A percentile compares a stretch with the other conserved stretches of the same genome.
These are phyloP conservation scores for Cnemophilus loriae DNA, from an alignment of 2,113 vertebrate genomes.

Conservation along the genomic window DNA sequence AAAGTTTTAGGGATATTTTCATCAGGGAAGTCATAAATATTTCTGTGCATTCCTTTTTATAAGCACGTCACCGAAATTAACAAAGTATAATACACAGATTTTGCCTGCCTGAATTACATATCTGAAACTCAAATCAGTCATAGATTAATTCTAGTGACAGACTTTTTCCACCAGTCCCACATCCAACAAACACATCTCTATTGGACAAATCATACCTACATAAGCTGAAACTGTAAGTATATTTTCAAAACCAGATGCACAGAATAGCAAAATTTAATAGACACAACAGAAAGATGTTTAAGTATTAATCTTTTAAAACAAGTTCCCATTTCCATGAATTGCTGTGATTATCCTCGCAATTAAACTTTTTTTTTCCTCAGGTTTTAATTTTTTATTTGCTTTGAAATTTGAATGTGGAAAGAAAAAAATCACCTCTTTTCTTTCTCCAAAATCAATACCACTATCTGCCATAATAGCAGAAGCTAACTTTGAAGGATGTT, in stretches of 20 bases:
- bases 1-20: background rate
- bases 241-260: background rate
- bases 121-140: background rate
- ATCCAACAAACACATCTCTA: background rate
- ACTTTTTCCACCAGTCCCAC: background rate
- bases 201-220: background rate
- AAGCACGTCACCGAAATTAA: background rate
- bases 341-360: background rate
- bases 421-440: background rate
- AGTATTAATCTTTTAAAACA: background rate
- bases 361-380: rapidly evolving
- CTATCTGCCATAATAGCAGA: background rate
- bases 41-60: background rate
- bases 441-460: background rate
- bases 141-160: background rate
- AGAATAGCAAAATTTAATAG: background rate
- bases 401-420: background rate
- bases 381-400: background rate
- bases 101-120: background rate
- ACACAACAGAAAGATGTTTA: background rate
- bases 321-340: background rate
- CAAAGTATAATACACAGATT: background rate
- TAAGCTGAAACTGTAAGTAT: background rate
- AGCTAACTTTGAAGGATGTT: background rate
- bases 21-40: background rate